These are phyloP conservation scores for Nothobranchius kuhntae DNA, from an alignment of 2,113 vertebrate genomes.

Conservation along the genomic window DNA sequence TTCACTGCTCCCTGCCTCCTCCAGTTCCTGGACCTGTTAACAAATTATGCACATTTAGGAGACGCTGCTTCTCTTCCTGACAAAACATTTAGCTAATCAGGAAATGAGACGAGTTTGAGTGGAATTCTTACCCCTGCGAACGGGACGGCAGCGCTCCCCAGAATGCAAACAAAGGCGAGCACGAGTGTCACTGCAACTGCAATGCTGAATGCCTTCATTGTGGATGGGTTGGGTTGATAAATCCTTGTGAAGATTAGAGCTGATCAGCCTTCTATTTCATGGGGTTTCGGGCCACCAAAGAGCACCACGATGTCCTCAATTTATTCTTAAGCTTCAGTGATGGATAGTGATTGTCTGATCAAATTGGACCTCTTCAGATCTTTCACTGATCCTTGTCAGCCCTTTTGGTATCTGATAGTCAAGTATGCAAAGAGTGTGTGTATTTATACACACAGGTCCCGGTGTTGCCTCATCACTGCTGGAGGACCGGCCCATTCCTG, in stretches of 20 bases:
- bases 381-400: conserved; percentile 26
- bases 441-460: conserved; percentile 63
- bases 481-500: conserved; percentile 60
- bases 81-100: conserved; percentile 54
- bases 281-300: conserved; percentile 36
- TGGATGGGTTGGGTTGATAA: conserved; percentile 39
- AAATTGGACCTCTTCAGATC: conserved; percentile 40
- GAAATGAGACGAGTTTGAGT: conserved; percentile 36
- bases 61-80: conserved; percentile 30
- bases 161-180: conserved; percentile 71
- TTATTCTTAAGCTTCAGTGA: conserved; percentile 42
- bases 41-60: conserved; percentile 55
- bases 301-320: conserved; percentile 39
- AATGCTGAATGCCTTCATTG: conserved; percentile 77
- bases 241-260: conserved; percentile 40
- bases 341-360: conserved; percentile 35
- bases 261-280: conserved; percentile 55
- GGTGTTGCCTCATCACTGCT: conserved; percentile 60
- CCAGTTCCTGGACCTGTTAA: conserved; percentile 63
- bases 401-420: conserved; percentile 24
- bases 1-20: conserved; percentile 58
- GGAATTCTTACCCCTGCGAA: conserved; percentile 66
- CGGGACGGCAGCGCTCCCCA: conserved; percentile 65
- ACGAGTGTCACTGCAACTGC: conserved; percentile 74
- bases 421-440: conserved; percentile 19